Evolutionary conservation across 1,140 invertebrate species (phyloP), one percentile per base, ranked within the genome.

Genomic region (Nephila pilipes): DNA sequence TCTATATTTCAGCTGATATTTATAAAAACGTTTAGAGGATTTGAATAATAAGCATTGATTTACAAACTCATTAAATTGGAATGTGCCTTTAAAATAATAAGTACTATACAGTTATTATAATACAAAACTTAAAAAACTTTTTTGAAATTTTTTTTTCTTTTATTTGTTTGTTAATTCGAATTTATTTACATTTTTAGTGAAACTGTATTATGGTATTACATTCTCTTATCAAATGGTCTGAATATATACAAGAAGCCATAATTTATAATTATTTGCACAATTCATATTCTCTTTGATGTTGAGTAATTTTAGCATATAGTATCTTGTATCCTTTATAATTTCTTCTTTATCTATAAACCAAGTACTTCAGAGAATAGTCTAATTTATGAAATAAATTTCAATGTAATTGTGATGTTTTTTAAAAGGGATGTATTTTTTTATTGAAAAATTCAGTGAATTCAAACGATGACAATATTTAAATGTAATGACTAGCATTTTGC

Each of bases 401-500:
- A 18, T 75, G 29, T 29, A 75, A 75, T 75, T 32, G 69, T 75
- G 65, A 75, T 75, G 65, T 20, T 32, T 75, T 12, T 5, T 36
- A 75, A 36, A 75, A 75, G 4, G 12, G 4, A n/a, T 25, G 3
- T 20, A 29, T 75, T 69, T 75, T 69, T 75, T 75, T 22, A 75
- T 32, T 36, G 18, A 12, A 75, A 18, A 75, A 18, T 20, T 60
- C 2, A 18, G 29, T 75, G 25, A 75, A 75, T 32, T 75, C 25
- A 75, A 18, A 75, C 18, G 5, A 75, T 32, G 29, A 75, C 29
- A 75, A 32, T 75, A 75, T 75, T 75, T n/a, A 36, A 32, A 75
- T 32, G 69, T 32, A 75, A 75, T 75, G 69, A 75, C 69, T 75
- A 75, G 69, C 69, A 75, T 75, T 29, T 36, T 36, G 29, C 69